Percentiles rank a stretch among this genome's conserved stretches.
Evolutionary conservation across 2,888 invertebrate species (phyloP).

Genomic region (Caenorhabditis wallacei): DNA sequence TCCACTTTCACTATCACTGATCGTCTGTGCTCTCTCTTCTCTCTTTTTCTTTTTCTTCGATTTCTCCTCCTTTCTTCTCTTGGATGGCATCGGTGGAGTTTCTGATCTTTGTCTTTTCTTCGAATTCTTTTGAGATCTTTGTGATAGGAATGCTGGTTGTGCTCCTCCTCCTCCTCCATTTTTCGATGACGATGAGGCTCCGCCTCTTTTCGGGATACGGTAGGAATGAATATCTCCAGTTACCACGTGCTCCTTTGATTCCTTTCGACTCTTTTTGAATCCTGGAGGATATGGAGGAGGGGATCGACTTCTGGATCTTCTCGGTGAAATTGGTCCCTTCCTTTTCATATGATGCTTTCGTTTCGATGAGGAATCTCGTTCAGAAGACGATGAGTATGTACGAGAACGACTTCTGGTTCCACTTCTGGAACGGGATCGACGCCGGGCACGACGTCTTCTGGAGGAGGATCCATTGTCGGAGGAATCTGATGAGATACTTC

Average conservation of each 20-base stretch:
- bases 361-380: neutral
- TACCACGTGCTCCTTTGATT: constrained; percentile 12
- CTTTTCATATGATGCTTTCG: constrained; percentile 24
- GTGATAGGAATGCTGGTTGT: constrained; percentile 22
- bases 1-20: constrained; percentile 17
- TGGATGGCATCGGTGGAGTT: constrained; percentile 20
- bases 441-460: constrained; percentile 19
- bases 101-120: constrained; percentile 30
- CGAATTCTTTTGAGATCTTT: neutral
- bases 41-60: neutral
- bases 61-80: constrained; percentile 27
- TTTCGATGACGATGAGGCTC: neutral
- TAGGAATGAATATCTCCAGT: constrained; percentile 49
- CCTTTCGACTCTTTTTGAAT: constrained; percentile 5
- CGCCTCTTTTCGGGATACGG: constrained; percentile 41
- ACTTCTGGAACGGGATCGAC: constrained; percentile 7
- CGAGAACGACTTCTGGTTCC: neutral
- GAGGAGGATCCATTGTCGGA: constrained; percentile 5
- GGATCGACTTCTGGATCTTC: constrained; percentile 40
- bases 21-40: neutral
- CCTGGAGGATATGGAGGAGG: constrained; percentile 64
- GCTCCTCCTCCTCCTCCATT: constrained; percentile 11
- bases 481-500: constrained; percentile 27
- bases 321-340: neutral
- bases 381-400: constrained; percentile 30